These are phyloP conservation scores for Psylliodes chrysocephalus DNA, from an alignment of 2,888 invertebrate genomes.

Conservation along the genomic window DNA sequence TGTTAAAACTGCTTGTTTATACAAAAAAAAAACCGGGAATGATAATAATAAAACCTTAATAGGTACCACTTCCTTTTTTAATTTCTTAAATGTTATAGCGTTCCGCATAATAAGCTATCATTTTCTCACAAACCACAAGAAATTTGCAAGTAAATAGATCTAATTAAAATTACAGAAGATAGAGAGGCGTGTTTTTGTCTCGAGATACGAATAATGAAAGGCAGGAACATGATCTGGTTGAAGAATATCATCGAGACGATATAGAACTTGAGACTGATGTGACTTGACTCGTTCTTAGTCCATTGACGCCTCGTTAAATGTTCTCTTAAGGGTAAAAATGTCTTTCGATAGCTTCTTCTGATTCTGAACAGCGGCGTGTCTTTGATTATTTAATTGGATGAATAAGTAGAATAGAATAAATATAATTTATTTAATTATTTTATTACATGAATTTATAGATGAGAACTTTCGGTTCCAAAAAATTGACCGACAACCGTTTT, in stretches of 20 bases:
- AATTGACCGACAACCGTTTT: too few species aligned
- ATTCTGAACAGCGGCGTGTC: too few species aligned
- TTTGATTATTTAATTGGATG: too few species aligned
- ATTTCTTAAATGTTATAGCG: conserved; percentile 3
- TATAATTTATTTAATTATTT: too few species aligned
- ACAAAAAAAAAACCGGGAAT: background rate
- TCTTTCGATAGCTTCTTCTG: too few species aligned
- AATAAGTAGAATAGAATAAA: too few species aligned
- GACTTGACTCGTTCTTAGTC: background rate
- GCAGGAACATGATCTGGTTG: conserved; percentile 20
- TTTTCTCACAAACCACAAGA: conserved; percentile 34
- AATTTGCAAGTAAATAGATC: conserved; percentile 38
- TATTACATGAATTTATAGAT: too few species aligned
- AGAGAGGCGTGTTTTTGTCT: conserved; percentile 27
- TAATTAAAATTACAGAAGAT: conserved; percentile 34
- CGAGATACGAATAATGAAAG: conserved; percentile 16
- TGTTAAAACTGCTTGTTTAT: too few species aligned
- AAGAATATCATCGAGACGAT: conserved; percentile 16
- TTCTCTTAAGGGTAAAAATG: too few species aligned
- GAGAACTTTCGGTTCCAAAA: too few species aligned
- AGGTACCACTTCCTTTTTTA: conserved; percentile 10
- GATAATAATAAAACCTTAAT: conserved; percentile 2
- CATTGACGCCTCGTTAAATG: conserved; percentile 4
- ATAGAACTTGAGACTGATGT: conserved; percentile 9
- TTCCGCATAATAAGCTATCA: conserved; percentile 19